A percentile compares a stretch with the other conserved stretches of the same genome.
phyloP scores from a whole-genome alignment of 2,113 vertebrate genomes.

The Nibea coibor region DNA sequence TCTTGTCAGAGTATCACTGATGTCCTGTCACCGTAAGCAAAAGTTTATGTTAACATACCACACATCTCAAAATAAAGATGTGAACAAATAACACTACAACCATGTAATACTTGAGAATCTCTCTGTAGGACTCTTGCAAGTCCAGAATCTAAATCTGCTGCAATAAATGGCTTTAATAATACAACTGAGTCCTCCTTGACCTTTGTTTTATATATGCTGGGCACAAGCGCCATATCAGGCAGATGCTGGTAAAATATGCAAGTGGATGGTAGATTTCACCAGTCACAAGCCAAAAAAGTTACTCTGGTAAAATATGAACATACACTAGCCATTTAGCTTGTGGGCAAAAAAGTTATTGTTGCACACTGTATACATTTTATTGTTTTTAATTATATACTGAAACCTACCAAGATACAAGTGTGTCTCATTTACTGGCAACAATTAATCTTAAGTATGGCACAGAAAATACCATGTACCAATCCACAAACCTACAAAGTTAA shows the following conservation, averaged over 20 bases:
- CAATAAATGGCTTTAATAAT: slow-evolving; percentile 77
- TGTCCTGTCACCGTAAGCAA: slow-evolving; percentile 38
- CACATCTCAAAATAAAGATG: slow-evolving; percentile 13
- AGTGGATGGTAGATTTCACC: no score
- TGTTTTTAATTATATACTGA: slow-evolving; percentile 65
- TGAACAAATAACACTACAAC: neutral
- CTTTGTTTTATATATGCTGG: slow-evolving; percentile 47
- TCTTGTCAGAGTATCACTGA: neutral
- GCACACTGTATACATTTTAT: neutral
- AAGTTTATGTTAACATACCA: slow-evolving; percentile 10
- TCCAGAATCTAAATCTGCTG: slow-evolving; percentile 32
- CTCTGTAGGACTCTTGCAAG: slow-evolving; percentile 52
- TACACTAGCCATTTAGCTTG: no score
- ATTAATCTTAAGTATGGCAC: slow-evolving; percentile 50
- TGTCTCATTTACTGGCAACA: slow-evolving; percentile 46
- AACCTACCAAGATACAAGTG: slow-evolving; percentile 51
- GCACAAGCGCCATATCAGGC: no score
- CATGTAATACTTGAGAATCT: slow-evolving; percentile 40
- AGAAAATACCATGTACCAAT: slow-evolving; percentile 36
- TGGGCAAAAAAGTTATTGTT: no score
- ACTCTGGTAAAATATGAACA: no score
- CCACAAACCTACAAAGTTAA: slow-evolving; percentile 27
- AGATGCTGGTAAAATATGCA: no score
- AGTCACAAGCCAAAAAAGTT: no score
- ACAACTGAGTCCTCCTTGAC: slow-evolving; percentile 49